Evolutionary conservation across 2,797 vertebrate species (phyloP).

Genomic region (Yasuhikotakia modesta): DNA sequence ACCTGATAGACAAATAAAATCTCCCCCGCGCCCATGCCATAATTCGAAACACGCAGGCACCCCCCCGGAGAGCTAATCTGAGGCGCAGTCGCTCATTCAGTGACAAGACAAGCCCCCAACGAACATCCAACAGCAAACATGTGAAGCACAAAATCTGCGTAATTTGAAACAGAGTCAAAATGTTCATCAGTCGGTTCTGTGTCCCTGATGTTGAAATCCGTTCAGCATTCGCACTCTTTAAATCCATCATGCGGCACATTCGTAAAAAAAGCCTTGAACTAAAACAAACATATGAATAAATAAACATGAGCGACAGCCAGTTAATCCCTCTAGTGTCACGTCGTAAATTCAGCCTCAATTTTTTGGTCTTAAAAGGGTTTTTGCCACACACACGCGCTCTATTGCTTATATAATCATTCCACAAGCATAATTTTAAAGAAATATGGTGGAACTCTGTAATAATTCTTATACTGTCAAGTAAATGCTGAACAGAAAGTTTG

Average conservation of each 20-base stretch:
- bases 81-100: constrained; percentile 45
- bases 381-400: constrained; percentile 31
- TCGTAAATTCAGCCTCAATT: constrained; percentile 59
- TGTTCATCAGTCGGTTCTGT: constrained; percentile 16
- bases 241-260: constrained; percentile 43
- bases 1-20: constrained; percentile 77
- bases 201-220: constrained; percentile 33
- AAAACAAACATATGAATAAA: constrained; percentile 61
- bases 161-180: constrained; percentile 47
- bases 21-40: constrained; percentile 64
- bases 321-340: constrained; percentile 62
- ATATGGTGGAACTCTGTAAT: constrained; percentile 5
- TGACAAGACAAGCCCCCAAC: constrained; percentile 6
- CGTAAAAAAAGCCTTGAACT: constrained; percentile 29
- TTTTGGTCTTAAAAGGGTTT: constrained; percentile 28
- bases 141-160: constrained; percentile 20
- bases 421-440: constrained; percentile 26
- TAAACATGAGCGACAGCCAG: constrained; percentile 57
- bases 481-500: neutral
- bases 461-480: constrained; percentile 9
- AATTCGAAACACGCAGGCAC: constrained; percentile 61
- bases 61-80: constrained; percentile 52
- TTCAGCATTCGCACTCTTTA: constrained; percentile 38
- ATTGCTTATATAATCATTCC: constrained; percentile 40
- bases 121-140: constrained; percentile 54